These are phyloP conservation scores for Ischnus inquisitorius DNA, from an alignment of 2,888 invertebrate genomes.

Conservation along the genomic window DNA sequence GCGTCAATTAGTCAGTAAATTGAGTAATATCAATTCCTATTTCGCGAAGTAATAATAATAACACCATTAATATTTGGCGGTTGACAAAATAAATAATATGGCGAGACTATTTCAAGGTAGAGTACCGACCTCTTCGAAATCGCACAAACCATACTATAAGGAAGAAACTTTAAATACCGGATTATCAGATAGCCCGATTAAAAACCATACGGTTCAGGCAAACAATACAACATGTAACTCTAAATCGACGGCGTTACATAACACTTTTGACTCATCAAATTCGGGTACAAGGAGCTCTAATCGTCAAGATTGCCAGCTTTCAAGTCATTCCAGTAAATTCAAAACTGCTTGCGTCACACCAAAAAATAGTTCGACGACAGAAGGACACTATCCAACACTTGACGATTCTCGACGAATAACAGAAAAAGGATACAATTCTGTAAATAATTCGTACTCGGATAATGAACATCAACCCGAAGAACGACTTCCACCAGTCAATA, in stretches of 20 bases:
- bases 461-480: neutral
- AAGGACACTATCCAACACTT: neutral
- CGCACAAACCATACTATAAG: neutral
- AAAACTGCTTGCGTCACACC: neutral
- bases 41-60: neutral
- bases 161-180: neutral
- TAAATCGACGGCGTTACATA: neutral
- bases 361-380: neutral
- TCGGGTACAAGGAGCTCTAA: neutral
- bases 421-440: neutral
- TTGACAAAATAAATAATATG: neutral
- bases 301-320: neutral
- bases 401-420: neutral
- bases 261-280: neutral
- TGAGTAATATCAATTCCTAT: neutral
- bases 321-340: neutral
- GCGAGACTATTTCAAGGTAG: neutral
- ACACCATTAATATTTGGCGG: neutral
- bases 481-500: neutral
- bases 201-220: neutral
- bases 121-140: neutral
- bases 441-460: neutral
- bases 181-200: neutral
- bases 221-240: neutral
- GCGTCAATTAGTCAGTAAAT: neutral